Percentiles rank a stretch among this genome's conserved stretches.
Conservation (phyloP, 2,113 vertebrate genomes). For the Crotalus helleri region DNA sequence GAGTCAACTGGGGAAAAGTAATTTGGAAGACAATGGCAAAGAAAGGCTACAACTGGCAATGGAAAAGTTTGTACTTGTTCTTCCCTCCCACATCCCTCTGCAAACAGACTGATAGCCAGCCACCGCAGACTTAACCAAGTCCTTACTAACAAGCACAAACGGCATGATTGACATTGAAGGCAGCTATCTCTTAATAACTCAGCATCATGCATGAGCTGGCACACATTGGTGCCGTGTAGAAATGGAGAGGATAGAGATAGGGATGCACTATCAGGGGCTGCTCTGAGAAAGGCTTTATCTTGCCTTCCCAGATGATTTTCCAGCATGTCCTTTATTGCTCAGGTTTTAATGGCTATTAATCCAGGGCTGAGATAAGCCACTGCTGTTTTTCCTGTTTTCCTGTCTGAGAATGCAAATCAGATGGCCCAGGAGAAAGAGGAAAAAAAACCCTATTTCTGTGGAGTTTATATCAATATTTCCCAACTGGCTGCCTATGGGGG, state of each 20-base stretch:
- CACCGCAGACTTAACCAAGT: slow-evolving; percentile 23
- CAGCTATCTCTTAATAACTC: slow-evolving; percentile 33
- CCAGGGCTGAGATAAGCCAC: background rate
- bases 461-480: background rate
- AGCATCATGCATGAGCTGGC: background rate
- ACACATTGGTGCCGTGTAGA: background rate
- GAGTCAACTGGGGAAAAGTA: background rate
- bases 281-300: slow-evolving; percentile 18
- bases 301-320: slow-evolving; percentile 21
- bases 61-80: background rate
- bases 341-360: slow-evolving; percentile 7
- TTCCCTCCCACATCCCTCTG: background rate
- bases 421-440: background rate
- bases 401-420: background rate
- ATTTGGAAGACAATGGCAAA: background rate
- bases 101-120: slow-evolving; percentile 5
- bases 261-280: background rate
- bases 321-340: background rate
- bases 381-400: background rate
- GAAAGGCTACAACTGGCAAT: background rate
- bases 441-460: background rate
- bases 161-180: background rate
- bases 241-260: slow-evolving; percentile 2
- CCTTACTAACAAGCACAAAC: slow-evolving; percentile 18
- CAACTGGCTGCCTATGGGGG: background rate